Evolutionary conservation across 1,140 invertebrate genomes (phyloP).

Genomic region (Lordiphosa collinella): DNA sequence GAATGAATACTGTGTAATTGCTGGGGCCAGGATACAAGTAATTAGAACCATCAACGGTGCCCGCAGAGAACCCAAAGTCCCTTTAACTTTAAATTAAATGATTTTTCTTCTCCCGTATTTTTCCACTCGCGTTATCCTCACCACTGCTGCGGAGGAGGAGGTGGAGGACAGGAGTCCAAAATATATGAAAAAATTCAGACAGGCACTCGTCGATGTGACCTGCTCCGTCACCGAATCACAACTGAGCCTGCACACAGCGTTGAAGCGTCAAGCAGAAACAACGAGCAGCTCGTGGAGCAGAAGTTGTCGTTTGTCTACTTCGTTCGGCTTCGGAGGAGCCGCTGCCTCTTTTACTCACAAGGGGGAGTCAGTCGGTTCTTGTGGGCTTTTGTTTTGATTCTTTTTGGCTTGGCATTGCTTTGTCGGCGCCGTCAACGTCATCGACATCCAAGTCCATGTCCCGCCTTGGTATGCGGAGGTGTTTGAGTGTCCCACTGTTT

Average conservation of each 20-base stretch:
- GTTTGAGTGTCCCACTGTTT: slow-evolving; percentile 18
- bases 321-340: slow-evolving; percentile 4
- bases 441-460: background rate
- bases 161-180: background rate
- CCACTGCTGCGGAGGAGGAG: background rate
- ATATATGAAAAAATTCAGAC: background rate
- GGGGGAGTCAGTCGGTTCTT: slow-evolving; percentile 5
- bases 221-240: slow-evolving; percentile 4
- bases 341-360: background rate
- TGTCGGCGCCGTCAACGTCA: slow-evolving; percentile 48
- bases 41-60: slow-evolving; percentile 35
- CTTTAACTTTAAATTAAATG: slow-evolving; percentile 5
- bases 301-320: background rate
- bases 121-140: slow-evolving; percentile 43
- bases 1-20: slow-evolving; percentile 46
- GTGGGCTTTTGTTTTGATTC: slow-evolving; percentile 27
- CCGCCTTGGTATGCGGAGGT: slow-evolving; percentile 37
- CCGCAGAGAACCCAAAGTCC: background rate
- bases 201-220: background rate
- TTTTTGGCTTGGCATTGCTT: slow-evolving; percentile 38
- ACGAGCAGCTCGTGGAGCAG: background rate
- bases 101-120: slow-evolving; percentile 25
- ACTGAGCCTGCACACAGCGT: slow-evolving; percentile 1
- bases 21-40: slow-evolving; percentile 29
- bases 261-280: background rate